Evolutionary conservation across 2,113 vertebrate species (phyloP), one percentile per base, ranked within the genome.

Genomic region (Jacana jacana): DNA sequence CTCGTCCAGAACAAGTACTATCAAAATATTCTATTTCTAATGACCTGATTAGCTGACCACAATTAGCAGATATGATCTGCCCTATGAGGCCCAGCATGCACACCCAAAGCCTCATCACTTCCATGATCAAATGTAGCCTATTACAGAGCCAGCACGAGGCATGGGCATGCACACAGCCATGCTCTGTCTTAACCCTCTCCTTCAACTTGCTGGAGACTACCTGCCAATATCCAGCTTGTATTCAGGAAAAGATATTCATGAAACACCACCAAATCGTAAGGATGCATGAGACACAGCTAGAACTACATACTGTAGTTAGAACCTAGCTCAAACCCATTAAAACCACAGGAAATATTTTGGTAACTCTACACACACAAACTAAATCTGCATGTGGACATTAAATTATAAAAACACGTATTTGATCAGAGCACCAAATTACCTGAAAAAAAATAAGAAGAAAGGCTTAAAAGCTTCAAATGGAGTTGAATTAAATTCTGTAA

Each of bases 21-120:
- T 33, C 35, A 65, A 51, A 78, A 52, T 9, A 66, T 15, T 15
- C 5, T 65, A 27, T 65, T 71, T n/a, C 33, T 72, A 54, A 78
- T 19, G 0, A 33, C 27, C 40, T 75, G 16, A 22, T 71, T 58
- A 49, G n/a, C 54, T 14, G 35, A 66, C 11, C 35, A 24, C 28
- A 88, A 7, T 28, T 63, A 80, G 52, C 14, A 71, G 51, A 49
- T 2, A 2, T 35, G 25, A 24, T 9, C 65, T 89, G 31, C 14
- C 42, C 14, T 11, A 40, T 1, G 5, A 68, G 37, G 9, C 22
- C 6, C 33, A 40, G 12, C 15, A 16, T 0, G 7, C 7, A 9
- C 11, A 37, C 15, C 13, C 22, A 72, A 40, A 54, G 27, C 24
- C 54, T 75, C 17, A 24, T 17, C 15, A 63, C n/a, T 48, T 13